These are phyloP conservation scores for Hemicrepidius hirtus DNA, from an alignment of 2,888 invertebrate species.

Conservation along the genomic window DNA sequence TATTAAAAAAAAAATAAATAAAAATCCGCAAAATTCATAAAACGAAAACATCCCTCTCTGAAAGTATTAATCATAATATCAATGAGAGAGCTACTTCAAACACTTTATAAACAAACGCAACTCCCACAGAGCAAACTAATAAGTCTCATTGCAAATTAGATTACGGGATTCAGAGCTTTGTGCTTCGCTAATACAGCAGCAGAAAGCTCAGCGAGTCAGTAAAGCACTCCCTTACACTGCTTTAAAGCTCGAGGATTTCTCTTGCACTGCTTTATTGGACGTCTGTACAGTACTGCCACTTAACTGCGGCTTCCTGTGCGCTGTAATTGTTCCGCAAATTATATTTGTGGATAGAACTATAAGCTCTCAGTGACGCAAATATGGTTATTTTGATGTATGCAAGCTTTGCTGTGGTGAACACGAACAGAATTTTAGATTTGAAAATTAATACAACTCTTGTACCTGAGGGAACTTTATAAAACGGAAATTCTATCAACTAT, in stretches of 20 bases:
- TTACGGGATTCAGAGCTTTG: conserved; percentile 71
- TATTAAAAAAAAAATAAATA: too few relatives aligned
- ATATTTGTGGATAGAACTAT: conserved; percentile 71
- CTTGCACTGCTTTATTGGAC: conserved; percentile 59
- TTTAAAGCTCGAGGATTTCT: conserved; percentile 59
- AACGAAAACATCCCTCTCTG: conserved; percentile 47
- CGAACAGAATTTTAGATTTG: conserved; percentile 39
- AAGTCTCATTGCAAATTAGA: conserved; percentile 72
- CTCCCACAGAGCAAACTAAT: conserved; percentile 69
- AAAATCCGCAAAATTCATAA: conserved; percentile 38
- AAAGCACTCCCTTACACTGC: conserved; percentile 52
- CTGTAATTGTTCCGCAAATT: conserved; percentile 72
- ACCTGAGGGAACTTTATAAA: too few relatives aligned
- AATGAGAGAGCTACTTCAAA: conserved; percentile 61
- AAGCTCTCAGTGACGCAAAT: conserved; percentile 67
- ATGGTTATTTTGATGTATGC: conserved; percentile 68
- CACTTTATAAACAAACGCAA: conserved; percentile 67
- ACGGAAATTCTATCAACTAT: too few relatives aligned
- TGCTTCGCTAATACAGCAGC: conserved; percentile 70
- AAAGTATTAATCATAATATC: conserved; percentile 65
- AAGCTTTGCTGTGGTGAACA: conserved; percentile 50
- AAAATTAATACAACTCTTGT: conserved; percentile 18
- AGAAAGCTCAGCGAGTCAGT: conserved; percentile 68
- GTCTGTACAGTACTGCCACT: conserved; percentile 66
- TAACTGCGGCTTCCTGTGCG: conserved; percentile 70